Evolutionary conservation across 2,888 invertebrate species (phyloP).

Genomic region (Leucoptera coffeella): DNA sequence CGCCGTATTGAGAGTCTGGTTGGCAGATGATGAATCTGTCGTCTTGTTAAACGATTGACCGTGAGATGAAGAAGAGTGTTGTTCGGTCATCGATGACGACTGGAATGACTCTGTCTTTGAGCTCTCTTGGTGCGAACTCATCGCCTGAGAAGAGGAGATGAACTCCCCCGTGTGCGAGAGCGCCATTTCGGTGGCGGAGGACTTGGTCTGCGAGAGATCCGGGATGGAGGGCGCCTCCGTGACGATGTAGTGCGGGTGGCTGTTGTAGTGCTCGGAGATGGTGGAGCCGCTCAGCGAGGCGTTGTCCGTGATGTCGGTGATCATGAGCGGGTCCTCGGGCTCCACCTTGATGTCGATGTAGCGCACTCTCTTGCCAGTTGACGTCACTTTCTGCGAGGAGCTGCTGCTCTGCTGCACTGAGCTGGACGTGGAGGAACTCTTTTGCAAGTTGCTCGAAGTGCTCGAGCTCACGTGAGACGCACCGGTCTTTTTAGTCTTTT

Average conservation of each 20-base stretch:
- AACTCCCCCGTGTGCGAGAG: slow-evolving; percentile 36
- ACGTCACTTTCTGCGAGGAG: slow-evolving; percentile 33
- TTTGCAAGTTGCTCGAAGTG: slow-evolving; percentile 40
- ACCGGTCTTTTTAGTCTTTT: slow-evolving; percentile 47
- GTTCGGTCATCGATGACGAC: slow-evolving; percentile 32
- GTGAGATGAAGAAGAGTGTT: slow-evolving; percentile 28
- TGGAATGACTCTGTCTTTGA: slow-evolving; percentile 37
- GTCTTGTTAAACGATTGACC: slow-evolving; percentile 32
- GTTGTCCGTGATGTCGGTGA: slow-evolving; percentile 43
- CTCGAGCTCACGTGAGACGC: slow-evolving; percentile 31
- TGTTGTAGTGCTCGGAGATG: slow-evolving; percentile 42
- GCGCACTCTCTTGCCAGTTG: slow-evolving; percentile 42
- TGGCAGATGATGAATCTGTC: slow-evolving; percentile 23
- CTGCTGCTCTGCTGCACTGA: slow-evolving; percentile 32
- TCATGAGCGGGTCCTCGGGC: slow-evolving; percentile 48
- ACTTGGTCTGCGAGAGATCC: slow-evolving; percentile 35
- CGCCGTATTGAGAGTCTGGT: slow-evolving; percentile 36
- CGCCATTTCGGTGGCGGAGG: slow-evolving; percentile 41
- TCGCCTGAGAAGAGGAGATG: slow-evolving; percentile 33
- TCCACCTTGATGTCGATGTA: slow-evolving; percentile 50
- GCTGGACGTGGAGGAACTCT: slow-evolving; percentile 25
- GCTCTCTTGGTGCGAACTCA: slow-evolving; percentile 31
- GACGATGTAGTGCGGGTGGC: slow-evolving; percentile 47
- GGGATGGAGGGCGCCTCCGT: slow-evolving; percentile 44
- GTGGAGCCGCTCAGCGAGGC: slow-evolving; percentile 41